A percentile compares a stretch with the other conserved stretches of the same genome.
phyloP scores from a whole-genome alignment of 2,113 vertebrate genomes.

The Calyptommatus sinebrachiatus region DNA sequence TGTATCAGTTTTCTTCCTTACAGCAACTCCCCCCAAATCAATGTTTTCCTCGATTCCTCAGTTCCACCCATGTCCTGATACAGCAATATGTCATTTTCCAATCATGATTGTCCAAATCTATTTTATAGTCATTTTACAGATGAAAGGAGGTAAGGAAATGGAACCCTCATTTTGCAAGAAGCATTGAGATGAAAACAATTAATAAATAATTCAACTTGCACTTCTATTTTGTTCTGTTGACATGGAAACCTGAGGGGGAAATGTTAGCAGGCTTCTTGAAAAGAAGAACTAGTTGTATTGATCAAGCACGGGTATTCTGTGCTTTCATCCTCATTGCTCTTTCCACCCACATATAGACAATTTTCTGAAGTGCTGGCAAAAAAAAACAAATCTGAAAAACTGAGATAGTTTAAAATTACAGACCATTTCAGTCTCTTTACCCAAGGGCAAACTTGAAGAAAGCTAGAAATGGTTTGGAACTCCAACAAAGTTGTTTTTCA shows the following conservation, averaged over 20 bases:
- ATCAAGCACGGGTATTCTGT: neutral
- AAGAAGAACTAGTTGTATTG: neutral
- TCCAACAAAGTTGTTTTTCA: neutral
- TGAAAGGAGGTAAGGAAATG: neutral
- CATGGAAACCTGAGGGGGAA: neutral
- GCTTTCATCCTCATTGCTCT: neutral
- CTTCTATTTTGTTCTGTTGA: slow-evolving; percentile 11
- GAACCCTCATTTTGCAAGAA: neutral
- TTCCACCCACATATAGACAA: neutral
- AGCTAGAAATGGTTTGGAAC: neutral
- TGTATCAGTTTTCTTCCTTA: no score
- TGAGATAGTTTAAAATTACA: neutral
- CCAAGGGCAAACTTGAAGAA: neutral
- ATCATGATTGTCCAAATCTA: neutral
- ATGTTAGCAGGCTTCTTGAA: neutral
- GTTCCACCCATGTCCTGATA: neutral
- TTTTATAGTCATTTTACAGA: neutral
- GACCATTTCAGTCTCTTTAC: neutral
- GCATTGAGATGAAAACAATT: neutral
- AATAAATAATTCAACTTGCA: slow-evolving; percentile 9
- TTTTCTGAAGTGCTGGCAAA: neutral
- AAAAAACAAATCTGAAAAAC: neutral
- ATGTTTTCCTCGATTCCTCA: neutral
- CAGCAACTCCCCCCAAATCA: no score
- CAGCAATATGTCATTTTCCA: neutral